Conservation (phyloP, 2,113 vertebrate species). For the Boulengeromyrus knoepffleri region DNA sequence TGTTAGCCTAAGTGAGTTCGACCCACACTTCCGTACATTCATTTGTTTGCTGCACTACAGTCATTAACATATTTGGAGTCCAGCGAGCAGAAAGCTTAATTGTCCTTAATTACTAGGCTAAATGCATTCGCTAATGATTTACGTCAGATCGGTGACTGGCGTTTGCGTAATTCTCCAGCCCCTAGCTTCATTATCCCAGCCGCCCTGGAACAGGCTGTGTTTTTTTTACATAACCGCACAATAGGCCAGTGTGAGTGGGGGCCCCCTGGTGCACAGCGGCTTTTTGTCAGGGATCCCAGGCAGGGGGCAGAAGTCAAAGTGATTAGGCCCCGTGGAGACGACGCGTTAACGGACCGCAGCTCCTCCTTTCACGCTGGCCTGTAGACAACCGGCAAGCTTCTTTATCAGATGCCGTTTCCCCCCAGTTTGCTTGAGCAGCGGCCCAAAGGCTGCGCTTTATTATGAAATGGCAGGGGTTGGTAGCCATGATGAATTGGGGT, state of each 20-base stretch:
- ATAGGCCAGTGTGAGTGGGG: constrained; percentile 14
- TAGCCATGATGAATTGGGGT: not conserved
- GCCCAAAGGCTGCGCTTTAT: not conserved
- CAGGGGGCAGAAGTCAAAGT: constrained; percentile 13
- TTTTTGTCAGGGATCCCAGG: not conserved
- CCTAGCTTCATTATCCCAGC: constrained; percentile 69
- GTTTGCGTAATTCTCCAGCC: constrained; percentile 71
- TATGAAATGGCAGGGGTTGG: not conserved
- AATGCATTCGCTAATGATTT: constrained; percentile 79
- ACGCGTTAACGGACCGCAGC: constrained; percentile 7
- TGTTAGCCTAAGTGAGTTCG: constrained; percentile 65
- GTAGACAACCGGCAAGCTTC: not conserved
- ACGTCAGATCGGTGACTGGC: constrained; percentile 72
- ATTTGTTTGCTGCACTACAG: constrained; percentile 60
- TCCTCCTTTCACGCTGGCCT: not conserved
- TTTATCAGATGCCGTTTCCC: not conserved
- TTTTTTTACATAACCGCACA: constrained; percentile 41
- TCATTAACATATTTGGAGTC: constrained; percentile 79
- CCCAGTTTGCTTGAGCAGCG: not conserved
- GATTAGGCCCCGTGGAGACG: constrained; percentile 1
- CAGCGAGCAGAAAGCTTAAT: constrained; percentile 83
- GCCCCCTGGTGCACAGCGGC: not conserved
- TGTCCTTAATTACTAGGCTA: constrained; percentile 82
- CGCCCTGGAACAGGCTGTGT: constrained; percentile 50
- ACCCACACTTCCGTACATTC: constrained; percentile 61